A percentile compares a stretch with the other conserved stretches of the same genome.
phyloP scores from a whole-genome alignment of 1,140 invertebrate species.

The Hypothenemus hampei region DNA sequence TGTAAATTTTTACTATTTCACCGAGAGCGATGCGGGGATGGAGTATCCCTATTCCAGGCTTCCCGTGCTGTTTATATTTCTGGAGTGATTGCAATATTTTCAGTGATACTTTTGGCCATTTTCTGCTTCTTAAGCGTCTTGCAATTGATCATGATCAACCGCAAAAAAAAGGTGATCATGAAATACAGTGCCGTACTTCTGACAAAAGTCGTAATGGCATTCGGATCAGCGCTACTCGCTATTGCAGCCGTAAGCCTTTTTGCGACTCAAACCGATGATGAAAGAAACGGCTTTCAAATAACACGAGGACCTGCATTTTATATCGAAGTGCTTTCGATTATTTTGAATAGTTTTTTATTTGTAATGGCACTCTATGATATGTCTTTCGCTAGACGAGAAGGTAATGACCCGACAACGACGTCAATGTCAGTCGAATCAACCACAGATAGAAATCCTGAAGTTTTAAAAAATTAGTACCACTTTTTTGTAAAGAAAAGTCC shows the following conservation, averaged over 20 bases:
- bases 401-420: conserved; percentile 68
- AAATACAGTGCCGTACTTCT: conserved; percentile 70
- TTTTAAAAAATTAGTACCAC: no score
- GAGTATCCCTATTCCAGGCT: conserved; percentile 46
- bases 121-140: conserved; percentile 72
- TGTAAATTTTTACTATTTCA: no score
- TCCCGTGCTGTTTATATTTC: conserved; percentile 72
- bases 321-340: conserved; percentile 74
- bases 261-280: conserved; percentile 73
- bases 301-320: conserved; percentile 77
- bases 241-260: conserved; percentile 74
- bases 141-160: conserved; percentile 78
- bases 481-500: no score
- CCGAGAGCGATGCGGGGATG: no score
- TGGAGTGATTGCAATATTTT: conserved; percentile 66
- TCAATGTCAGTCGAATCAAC: conserved; percentile 54
- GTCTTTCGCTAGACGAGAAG: conserved; percentile 60
- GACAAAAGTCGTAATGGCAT: conserved; percentile 67
- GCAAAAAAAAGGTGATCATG: conserved; percentile 70
- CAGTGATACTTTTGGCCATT: conserved; percentile 63
- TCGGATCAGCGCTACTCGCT: conserved; percentile 69
- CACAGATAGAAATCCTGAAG: conserved; percentile 79
- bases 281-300: conserved; percentile 65
- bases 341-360: conserved; percentile 67
- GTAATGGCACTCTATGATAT: conserved; percentile 72